Evolutionary conservation across 2,113 vertebrate species (phyloP).

Genomic region (Chloebia gouldiae): DNA sequence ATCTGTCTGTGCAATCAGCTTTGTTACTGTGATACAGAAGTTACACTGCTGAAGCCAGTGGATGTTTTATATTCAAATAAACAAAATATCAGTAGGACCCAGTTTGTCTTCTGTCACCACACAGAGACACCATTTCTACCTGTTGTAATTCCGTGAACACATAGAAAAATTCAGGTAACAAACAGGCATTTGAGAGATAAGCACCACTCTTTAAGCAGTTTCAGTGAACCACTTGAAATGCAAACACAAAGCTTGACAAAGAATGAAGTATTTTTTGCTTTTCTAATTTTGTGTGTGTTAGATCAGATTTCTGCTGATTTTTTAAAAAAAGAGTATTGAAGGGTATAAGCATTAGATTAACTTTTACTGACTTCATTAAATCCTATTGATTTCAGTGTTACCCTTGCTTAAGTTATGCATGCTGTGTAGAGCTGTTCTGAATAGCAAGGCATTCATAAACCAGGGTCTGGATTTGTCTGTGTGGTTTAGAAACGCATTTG

Average conservation of each 20-base stretch:
- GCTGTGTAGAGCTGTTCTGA: not conserved
- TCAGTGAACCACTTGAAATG: not conserved
- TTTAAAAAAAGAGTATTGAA: not conserved
- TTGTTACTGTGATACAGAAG: not conserved
- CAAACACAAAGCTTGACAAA: not conserved
- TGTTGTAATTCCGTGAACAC: not conserved
- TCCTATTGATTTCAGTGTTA: not conserved
- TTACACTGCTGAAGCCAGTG: not conserved
- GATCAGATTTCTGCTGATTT: not conserved
- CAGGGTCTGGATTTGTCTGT: not conserved
- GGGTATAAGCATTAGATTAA: not conserved
- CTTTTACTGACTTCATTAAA: not conserved
- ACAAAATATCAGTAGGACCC: not conserved
- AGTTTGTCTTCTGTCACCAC: not conserved
- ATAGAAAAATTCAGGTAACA: conserved; percentile 11
- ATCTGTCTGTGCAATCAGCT: no score
- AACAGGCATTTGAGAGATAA: not conserved
- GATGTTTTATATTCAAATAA: not conserved
- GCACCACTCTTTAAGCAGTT: not conserved
- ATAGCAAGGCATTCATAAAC: not conserved
- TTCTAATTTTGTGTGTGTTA: not conserved
- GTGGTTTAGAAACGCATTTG: not conserved
- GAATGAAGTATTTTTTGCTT: not conserved
- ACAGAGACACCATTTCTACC: not conserved
- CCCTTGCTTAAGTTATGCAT: not conserved